Percentiles rank a stretch among this genome's conserved stretches.
Evolutionary conservation across 2,888 invertebrate genomes (phyloP).

Genomic region (Leucophenga maculata): DNA sequence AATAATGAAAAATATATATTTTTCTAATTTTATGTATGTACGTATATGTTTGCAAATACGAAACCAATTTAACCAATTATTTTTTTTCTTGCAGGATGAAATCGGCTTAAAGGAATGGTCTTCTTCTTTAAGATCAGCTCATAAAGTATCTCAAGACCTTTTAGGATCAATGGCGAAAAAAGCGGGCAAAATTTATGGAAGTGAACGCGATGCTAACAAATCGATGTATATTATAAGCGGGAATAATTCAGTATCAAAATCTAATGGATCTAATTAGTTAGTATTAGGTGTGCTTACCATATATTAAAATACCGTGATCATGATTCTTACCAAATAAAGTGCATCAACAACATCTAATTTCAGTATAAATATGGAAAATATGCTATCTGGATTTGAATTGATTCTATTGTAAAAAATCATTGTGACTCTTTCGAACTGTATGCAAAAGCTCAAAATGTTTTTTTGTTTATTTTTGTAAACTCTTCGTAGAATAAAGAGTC

Average conservation of each 20-base stretch:
- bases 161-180: constrained; percentile 98
- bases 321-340: constrained; percentile 16
- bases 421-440: too few species aligned
- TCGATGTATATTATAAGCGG: constrained; percentile 68
- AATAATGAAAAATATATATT: too few species aligned
- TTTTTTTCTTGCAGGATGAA: constrained; percentile 82
- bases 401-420: too few species aligned
- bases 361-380: too few species aligned
- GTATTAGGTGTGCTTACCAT: constrained; percentile 7
- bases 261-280: constrained; percentile 62
- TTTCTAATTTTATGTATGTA: too few species aligned
- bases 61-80: background rate
- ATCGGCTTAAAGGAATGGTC: constrained; percentile 99
- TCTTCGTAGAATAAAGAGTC: too few species aligned
- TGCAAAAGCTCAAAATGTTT: too few species aligned
- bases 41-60: background rate
- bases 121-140: constrained; percentile 93
- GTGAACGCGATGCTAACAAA: constrained; percentile 73
- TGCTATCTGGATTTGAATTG: too few species aligned
- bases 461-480: too few species aligned
- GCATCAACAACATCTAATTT: background rate
- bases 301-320: constrained; percentile 4
- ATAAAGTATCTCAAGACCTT: constrained; percentile 95
- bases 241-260: constrained; percentile 61
- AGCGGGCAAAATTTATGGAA: constrained; percentile 98